Evolutionary conservation across 2,113 vertebrate species (phyloP), one percentile per base, ranked within the genome.

Genomic region (Microcebus tavaratra): DNA sequence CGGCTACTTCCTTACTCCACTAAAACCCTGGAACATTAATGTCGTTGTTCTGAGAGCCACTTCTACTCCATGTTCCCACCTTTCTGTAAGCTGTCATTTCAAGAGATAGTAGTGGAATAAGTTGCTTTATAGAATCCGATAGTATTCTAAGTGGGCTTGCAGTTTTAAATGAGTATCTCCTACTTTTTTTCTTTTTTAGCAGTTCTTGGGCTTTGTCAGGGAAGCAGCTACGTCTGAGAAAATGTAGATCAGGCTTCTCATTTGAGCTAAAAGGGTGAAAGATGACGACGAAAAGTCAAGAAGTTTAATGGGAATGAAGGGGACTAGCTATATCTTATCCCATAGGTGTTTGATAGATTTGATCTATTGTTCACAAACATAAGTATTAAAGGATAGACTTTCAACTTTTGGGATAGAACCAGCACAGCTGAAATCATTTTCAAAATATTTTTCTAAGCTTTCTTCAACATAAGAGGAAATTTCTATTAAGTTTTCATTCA

Each of bases 71-170:
- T 27, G 97, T 97, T 97, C 88, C 82, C 18, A 21, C 79, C 79
- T 96, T 57, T 87, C 72, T 67, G 67, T 73, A 50, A 96, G 93
- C 98, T 90, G 94, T 83, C 72, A 97, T 94, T 96, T 98, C 97
- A 96, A 98, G 98, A 98, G 97, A 96, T 31, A 96, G 90, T 45
- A 96, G 23, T 73, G 95, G 98, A 98, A 97, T 95, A 93, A 76
- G 23, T 76, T 97, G 97, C 80, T 94, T 97, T 97, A 97, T 91
- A 83, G 97, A 98, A 98, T 96, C 97, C 98, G 94, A 89, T 68
- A 55, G 97, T 92, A 96, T 97, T 98, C 97, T 98, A 98, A 98
- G 93, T 98, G 97, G 98, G 97, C 97, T 98, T 82, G 42, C 92
- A 97, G 96, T 98, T 98, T 97, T 97, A 98, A 98, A 98, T 81